These are phyloP conservation scores for Cebidichthys violaceus DNA, from an alignment of 2,113 vertebrate genomes.

Conservation along the genomic window DNA sequence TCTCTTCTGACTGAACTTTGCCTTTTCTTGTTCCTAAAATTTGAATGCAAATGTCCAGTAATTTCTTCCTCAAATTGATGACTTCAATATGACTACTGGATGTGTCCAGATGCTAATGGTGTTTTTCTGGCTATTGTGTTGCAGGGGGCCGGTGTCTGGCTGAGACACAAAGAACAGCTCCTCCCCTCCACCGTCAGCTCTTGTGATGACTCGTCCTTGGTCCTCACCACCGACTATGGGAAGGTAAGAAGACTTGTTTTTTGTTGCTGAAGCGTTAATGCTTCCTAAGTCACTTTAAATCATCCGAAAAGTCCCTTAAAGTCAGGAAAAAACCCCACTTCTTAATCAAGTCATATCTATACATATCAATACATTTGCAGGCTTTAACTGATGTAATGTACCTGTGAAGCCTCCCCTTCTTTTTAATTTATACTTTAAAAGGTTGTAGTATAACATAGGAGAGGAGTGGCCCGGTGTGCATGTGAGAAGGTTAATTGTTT, in stretches of 20 bases:
- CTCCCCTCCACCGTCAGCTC: slow-evolving; percentile 87
- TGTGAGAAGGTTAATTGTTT: slow-evolving; percentile 45
- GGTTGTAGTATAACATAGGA: neutral
- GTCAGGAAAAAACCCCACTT: neutral
- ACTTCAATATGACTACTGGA: slow-evolving; percentile 18
- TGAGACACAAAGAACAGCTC: slow-evolving; percentile 87
- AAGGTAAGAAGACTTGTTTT: slow-evolving; percentile 79
- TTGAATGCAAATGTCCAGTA: slow-evolving; percentile 7
- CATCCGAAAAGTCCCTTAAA: neutral
- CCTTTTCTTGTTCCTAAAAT: neutral
- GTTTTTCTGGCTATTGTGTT: slow-evolving; percentile 63
- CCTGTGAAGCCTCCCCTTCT: slow-evolving; percentile 3
- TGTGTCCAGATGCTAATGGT: slow-evolving; percentile 60
- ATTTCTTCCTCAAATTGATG: neutral
- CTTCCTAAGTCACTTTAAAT: neutral
- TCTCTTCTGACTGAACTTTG: neutral
- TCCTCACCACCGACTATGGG: slow-evolving; percentile 88
- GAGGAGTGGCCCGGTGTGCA: neutral
- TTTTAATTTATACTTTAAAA: slow-evolving; percentile 9
- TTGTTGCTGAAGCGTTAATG: neutral
- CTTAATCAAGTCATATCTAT: no score
- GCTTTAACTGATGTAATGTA: neutral
- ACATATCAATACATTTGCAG: neutral
- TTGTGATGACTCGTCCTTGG: slow-evolving; percentile 79
- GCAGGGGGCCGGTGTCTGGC: slow-evolving; percentile 90